phyloP scores from a whole-genome alignment of 1,140 invertebrate genomes.

The Macrotrachela quadricornifera region DNA sequence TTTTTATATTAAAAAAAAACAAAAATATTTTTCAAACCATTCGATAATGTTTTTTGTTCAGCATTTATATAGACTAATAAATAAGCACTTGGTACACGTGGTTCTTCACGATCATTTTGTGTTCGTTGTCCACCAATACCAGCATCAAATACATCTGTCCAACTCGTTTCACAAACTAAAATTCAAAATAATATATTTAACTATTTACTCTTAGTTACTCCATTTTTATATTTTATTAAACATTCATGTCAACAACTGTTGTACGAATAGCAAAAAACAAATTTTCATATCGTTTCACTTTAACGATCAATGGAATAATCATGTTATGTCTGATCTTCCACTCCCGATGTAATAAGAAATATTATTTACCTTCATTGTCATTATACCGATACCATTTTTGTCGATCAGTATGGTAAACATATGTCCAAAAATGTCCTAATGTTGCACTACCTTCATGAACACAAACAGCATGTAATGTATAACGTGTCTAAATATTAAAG shows the following conservation, averaged over 20 bases:
- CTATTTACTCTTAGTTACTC: no score
- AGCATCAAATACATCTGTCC: conserved; percentile 3
- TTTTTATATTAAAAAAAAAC: not conserved
- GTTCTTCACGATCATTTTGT: no score
- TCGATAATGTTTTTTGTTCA: not conserved
- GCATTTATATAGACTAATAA: conserved; percentile 5
- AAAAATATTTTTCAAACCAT: not conserved
- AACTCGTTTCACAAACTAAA: conserved; percentile 1
- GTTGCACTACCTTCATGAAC: conserved; percentile 36
- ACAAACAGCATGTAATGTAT: conserved; percentile 34
- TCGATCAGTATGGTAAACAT: conserved; percentile 23
- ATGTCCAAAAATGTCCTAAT: conserved; percentile 37
- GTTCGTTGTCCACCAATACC: not conserved
- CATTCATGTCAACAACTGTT: no score
- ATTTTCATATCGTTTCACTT: no score
- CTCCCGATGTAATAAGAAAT: no score
- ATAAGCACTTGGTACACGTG: conserved; percentile 7
- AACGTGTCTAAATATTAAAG: conserved; percentile 9
- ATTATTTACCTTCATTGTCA: conserved; percentile 23
- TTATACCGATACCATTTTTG: conserved; percentile 33
- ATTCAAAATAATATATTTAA: no score
- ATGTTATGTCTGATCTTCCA: no score
- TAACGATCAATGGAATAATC: no score
- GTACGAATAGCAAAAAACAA: no score
- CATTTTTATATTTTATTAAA: no score